A percentile compares a stretch with the other conserved stretches of the same genome.
These are phyloP conservation scores for Paratrypauchen microcephalus DNA, from an alignment of 2,797 vertebrate genomes.

Conservation along the genomic window DNA sequence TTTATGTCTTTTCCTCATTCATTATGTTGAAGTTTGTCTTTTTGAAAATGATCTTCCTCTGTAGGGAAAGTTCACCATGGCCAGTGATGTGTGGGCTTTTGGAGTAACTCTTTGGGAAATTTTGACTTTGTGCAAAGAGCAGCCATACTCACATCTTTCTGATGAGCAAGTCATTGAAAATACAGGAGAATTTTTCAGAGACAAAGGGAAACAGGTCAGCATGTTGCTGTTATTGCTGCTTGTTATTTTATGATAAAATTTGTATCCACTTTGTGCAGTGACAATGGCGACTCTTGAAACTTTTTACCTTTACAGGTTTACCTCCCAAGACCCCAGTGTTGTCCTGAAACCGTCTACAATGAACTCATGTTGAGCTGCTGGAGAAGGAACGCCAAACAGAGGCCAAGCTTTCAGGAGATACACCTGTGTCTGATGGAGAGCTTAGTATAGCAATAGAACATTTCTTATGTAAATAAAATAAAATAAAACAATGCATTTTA, in stretches of 20 bases:
- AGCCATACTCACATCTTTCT: slow-evolving; percentile 91
- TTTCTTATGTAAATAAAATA: slow-evolving; percentile 39
- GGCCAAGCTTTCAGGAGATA: slow-evolving; percentile 91
- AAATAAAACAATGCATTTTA: slow-evolving; percentile 28
- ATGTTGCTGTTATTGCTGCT: neutral
- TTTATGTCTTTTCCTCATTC: neutral
- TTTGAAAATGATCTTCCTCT: slow-evolving; percentile 14
- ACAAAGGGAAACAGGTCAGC: slow-evolving; percentile 91
- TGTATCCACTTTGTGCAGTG: neutral
- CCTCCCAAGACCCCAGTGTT: slow-evolving; percentile 86
- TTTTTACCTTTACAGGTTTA: slow-evolving; percentile 77
- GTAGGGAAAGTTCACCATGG: slow-evolving; percentile 96
- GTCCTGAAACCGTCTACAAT: slow-evolving; percentile 87
- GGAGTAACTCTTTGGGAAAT: slow-evolving; percentile 97
- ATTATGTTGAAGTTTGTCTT: neutral
- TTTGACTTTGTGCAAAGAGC: slow-evolving; percentile 90
- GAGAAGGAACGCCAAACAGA: slow-evolving; percentile 90
- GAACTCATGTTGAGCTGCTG: slow-evolving; percentile 93
- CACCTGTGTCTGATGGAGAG: slow-evolving; percentile 81
- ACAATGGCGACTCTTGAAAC: neutral
- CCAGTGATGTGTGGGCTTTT: slow-evolving; percentile 95
- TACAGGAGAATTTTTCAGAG: slow-evolving; percentile 96
- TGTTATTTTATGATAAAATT: no score
- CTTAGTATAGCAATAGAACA: slow-evolving; percentile 48
- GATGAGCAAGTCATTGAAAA: slow-evolving; percentile 98